Percentiles rank a stretch among this genome's conserved stretches.
Conservation (phyloP, 1,140 invertebrate genomes). For the Aphidius gifuensis region DNA sequence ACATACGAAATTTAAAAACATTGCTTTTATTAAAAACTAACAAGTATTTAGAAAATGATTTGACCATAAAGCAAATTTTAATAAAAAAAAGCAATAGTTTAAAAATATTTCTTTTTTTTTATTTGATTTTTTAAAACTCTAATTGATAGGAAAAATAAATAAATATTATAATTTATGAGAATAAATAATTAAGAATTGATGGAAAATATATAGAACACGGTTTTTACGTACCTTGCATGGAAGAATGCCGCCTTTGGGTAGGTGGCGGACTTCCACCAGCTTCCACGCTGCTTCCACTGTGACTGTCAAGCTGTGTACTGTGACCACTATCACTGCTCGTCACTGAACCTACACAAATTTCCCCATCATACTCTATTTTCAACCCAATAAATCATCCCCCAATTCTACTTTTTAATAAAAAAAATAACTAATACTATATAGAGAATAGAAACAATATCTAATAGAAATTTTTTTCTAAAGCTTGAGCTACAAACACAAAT, state of each 20-base stretch:
- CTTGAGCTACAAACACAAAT: too few species aligned
- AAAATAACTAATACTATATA: too few species aligned
- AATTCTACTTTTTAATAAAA: conserved; percentile 9
- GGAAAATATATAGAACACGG: conserved; percentile 14
- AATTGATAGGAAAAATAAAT: not conserved
- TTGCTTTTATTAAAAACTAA: not conserved
- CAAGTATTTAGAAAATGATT: not conserved
- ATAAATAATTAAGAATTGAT: not conserved
- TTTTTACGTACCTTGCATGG: conserved; percentile 55
- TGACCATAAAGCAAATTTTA: not conserved
- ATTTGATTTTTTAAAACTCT: not conserved
- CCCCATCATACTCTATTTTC: conserved; percentile 50
- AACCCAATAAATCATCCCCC: conserved; percentile 11
- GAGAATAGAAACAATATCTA: too few species aligned
- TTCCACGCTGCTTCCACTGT: conserved; percentile 64
- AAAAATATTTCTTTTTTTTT: not conserved
- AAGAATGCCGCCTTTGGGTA: conserved; percentile 56
- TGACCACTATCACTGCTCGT: conserved; percentile 84
- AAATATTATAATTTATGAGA: not conserved
- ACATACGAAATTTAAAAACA: conserved; percentile 35
- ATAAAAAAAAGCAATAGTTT: conserved; percentile 3
- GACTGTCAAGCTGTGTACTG: conserved; percentile 73
- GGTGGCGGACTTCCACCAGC: conserved; percentile 54
- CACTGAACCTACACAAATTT: conserved; percentile 66
- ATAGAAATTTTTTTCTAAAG: too few species aligned